phyloP scores from a whole-genome alignment of 2,888 invertebrate genomes.

The Agrotis segetum region DNA sequence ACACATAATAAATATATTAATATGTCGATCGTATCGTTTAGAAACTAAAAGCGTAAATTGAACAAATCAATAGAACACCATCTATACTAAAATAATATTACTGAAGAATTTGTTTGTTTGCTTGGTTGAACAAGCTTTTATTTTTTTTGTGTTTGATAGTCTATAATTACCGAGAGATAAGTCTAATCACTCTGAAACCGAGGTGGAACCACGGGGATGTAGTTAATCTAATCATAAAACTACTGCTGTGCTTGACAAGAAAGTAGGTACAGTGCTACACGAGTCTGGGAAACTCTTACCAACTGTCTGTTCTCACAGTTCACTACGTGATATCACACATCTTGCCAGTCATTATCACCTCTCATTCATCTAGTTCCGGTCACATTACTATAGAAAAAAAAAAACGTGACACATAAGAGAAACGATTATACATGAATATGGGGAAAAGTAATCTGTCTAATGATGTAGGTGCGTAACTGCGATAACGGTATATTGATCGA shows the following conservation, averaged over 20 bases:
- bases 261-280: neutral
- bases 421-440: constrained; percentile 10
- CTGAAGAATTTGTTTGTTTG: too few species aligned
- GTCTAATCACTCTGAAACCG: too few species aligned
- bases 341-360: constrained; percentile 30
- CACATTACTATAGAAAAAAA: constrained; percentile 25
- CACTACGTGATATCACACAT: constrained; percentile 27
- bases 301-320: constrained; percentile 6
- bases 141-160: too few species aligned
- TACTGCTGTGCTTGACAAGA: constrained; percentile 8
- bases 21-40: constrained; percentile 8
- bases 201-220: too few species aligned
- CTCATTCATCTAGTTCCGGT: constrained; percentile 20
- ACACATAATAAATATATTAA: constrained; percentile 13
- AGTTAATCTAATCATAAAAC: neutral
- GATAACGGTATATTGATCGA: constrained; percentile 35
- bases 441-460: constrained; percentile 37
- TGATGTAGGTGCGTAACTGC: constrained; percentile 25
- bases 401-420: constrained; percentile 16
- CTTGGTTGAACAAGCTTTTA: too few species aligned
- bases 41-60: constrained; percentile 6
- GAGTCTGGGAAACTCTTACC: constrained; percentile 13
- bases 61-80: neutral
- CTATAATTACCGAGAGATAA: too few species aligned
- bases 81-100: too few species aligned